These are phyloP conservation scores for Agrypnus murinus DNA, from an alignment of 2,888 invertebrate genomes.

Conservation along the genomic window DNA sequence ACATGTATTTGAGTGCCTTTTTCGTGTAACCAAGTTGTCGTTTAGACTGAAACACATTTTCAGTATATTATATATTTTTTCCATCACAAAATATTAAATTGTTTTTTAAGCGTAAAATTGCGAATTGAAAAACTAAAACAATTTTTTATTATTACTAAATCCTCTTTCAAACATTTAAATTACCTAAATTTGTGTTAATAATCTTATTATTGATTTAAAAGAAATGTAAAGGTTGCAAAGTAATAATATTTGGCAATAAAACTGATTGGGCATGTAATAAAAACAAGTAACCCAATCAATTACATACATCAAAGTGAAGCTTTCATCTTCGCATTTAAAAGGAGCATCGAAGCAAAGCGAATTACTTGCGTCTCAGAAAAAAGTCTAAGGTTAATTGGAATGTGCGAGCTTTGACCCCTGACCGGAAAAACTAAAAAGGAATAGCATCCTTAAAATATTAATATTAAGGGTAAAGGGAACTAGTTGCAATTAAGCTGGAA, in stretches of 20 bases:
- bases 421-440: conserved; percentile 19
- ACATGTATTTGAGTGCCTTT: not conserved
- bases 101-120: not conserved
- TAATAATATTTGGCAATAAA: conserved; percentile 17
- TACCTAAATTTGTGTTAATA: no score
- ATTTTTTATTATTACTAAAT: no score
- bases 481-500: no score
- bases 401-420: conserved; percentile 3
- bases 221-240: no score
- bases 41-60: not conserved
- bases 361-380: conserved; percentile 6
- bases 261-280: conserved; percentile 10
- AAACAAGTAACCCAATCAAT: conserved; percentile 23
- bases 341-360: conserved; percentile 22
- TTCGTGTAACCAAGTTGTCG: not conserved
- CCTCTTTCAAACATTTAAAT: no score
- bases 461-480: not conserved
- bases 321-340: conserved; percentile 29
- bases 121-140: no score
- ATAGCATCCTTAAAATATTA: not conserved
- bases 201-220: no score
- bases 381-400: conserved; percentile 23
- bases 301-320: conserved; percentile 22
- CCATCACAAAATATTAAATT: not conserved
- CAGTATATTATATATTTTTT: not conserved